Percentiles rank a stretch among this genome's conserved stretches.
Conservation (phyloP, 2,113 vertebrate genomes). For the Thomomys bottae region DNA sequence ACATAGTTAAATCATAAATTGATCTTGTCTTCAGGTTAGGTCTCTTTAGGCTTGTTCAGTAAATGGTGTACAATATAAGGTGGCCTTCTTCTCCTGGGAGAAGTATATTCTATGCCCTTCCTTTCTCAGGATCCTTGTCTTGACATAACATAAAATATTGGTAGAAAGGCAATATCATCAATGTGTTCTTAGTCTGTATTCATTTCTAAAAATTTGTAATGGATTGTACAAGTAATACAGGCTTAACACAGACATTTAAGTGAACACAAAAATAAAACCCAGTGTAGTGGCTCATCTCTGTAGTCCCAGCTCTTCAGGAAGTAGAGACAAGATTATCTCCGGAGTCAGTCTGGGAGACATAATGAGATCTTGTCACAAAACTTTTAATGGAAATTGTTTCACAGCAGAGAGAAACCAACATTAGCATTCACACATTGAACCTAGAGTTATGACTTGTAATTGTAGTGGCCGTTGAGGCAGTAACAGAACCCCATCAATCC, state of each 20-base stretch:
- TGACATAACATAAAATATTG: neutral
- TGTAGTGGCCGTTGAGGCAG: fast-evolving
- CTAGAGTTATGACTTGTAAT: neutral
- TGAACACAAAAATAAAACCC: neutral
- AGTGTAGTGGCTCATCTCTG: neutral
- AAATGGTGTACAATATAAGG: neutral
- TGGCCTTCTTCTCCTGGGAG: neutral
- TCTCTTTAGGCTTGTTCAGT: neutral
- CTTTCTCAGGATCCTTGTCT: neutral
- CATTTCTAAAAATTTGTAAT: neutral
- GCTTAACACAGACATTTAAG: neutral
- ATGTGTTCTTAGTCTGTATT: neutral
- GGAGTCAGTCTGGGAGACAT: neutral
- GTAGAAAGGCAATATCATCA: neutral
- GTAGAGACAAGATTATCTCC: neutral
- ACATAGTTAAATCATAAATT: neutral
- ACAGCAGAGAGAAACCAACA: neutral
- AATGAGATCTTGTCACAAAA: neutral
- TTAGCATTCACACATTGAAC: neutral
- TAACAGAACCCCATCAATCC: fast-evolving
- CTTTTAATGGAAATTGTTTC: neutral
- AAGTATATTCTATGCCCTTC: neutral
- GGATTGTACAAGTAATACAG: neutral
- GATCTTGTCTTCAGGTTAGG: neutral
- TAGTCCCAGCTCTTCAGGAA: neutral